Base-by-base conservation (phyloP, 2,888 invertebrate species). In the Ectemnius cavifrons region DNA sequence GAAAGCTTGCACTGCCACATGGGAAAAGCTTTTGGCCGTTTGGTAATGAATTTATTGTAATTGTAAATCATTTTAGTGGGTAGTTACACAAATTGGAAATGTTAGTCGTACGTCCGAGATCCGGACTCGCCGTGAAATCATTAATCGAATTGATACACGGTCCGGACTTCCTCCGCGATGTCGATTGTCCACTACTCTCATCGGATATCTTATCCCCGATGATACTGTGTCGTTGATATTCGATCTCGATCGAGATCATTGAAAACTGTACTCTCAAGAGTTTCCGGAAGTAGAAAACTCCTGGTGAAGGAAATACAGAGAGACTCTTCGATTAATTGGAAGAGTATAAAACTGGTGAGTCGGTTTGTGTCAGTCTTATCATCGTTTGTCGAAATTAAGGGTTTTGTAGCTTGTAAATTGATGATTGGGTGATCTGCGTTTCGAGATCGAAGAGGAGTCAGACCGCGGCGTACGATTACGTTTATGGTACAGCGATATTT, bases 401-500 rank as follows among this genome's bases (percentile, higher is more conserved):
- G 23, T 3, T 23, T 23, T 23, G 23, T 23, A 23, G 3, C n/a
- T 23, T 14, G 49, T 14, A 13, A 49, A 52, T 13, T 11, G 37
- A 37, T 37, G 37, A 37, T 11, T 37, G 11, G 1, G n/a, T 13
- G 52, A 52, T 16, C 4, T 16, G n/a, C 8, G 16, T 16, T 63
- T 72, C 70, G 67, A 69, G 75, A 49, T 67, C 75, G 80, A 77
- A 65, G 68, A 52, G 52, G 16, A 52, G 52, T 52, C 52, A 52
- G 52, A 52, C 52, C 52, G 52, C 52, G 67, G 49, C 77, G 77
- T 46, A 81, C 72, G 47, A 68, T 79, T 79, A 79, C 37, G 37
- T 75, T 79, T 82, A 82, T 82, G 67, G 60, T 88, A 88, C 87
- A 87, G 79, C 78, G 66, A 83, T 88, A 88, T 88, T 85, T 87